Conservation (phyloP, 2,888 invertebrate genomes). For the Parascotia fuliginaria region DNA sequence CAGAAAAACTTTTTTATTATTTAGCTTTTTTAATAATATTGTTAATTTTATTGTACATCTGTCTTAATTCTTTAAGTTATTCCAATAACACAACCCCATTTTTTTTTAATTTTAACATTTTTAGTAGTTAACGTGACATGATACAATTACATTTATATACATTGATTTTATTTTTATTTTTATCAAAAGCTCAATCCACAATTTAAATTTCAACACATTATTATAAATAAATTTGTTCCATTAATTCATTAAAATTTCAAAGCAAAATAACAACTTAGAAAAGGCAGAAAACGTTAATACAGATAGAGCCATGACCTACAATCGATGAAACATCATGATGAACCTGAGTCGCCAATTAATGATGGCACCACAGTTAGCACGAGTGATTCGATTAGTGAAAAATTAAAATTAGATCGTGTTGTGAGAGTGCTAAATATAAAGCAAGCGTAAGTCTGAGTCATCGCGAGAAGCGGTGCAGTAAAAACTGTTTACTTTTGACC, state of each 20-base stretch:
- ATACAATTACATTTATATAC: no score
- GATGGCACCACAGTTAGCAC: slow-evolving; percentile 45
- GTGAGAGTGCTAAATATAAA: slow-evolving; percentile 73
- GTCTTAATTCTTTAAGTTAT: no score
- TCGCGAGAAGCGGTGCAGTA: slow-evolving; percentile 69
- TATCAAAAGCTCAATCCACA: no score
- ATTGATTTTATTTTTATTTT: no score
- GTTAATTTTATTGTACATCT: no score
- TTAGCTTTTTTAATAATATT: no score
- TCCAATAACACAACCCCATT: no score
- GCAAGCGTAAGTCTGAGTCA: slow-evolving; percentile 75
- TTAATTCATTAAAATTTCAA: background rate
- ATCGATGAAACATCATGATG: slow-evolving; percentile 32
- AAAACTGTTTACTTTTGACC: slow-evolving; percentile 80
- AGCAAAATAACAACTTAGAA: background rate
- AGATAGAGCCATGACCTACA: slow-evolving; percentile 21
- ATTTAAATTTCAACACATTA: no score
- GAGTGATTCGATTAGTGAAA: slow-evolving; percentile 69
- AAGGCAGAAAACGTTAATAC: background rate
- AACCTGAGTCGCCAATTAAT: slow-evolving; percentile 43
- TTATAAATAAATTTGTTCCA: background rate
- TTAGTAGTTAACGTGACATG: no score
- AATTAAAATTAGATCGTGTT: slow-evolving; percentile 68
- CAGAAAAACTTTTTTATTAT: no score
- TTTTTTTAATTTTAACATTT: no score